Evolutionary conservation across 1,140 invertebrate species (phyloP), one percentile per base, ranked within the genome.

Genomic region (Acromyrmex heyeri): DNA sequence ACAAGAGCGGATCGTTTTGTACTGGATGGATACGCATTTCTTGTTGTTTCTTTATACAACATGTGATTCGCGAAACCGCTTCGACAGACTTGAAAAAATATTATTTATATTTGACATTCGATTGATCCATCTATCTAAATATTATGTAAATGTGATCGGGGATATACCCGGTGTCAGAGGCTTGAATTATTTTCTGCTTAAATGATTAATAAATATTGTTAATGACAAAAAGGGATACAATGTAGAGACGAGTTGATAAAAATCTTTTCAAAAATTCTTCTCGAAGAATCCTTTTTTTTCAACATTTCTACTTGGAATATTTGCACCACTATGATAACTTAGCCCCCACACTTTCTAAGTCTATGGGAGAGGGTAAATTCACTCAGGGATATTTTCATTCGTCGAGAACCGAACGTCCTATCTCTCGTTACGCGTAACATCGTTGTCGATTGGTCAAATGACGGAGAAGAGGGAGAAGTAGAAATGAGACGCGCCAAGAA

Each of bases 391-490:
- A 30, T 0, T 3, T 3, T 3, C 30, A 30, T 30, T 30, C 30
- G 30, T 30, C 30, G 30, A 2, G 5, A 4, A 30, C 30, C 4
- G 30, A 30, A 30, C 30, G 3, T 30, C 30, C 30, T 30, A 5
- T 3, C 30, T 30, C 30, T 30, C 30, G 30, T 30, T 30, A 30
- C 30, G 30, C 30, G 30, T 30, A 3, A 1, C 53, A 12, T 57
- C 78, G 65, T 62, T 34, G 55, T 30, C 27, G 75, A 38, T 14
- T 44, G 59, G 73, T 72, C 34, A 59, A 27, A 79, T 72, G 61
- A 72, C 38, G 62, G 30, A 67, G 89, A 3, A 30, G 6, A 7
- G 27, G 57, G 67, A 85, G 12, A 70, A n/a, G n/a, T n/a, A n/a
- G n/a, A n/a, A n/a, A n/a, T n/a, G 24, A 24, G 24, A 24, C 24